Conservation (phyloP, 2,113 vertebrate genomes). For the Todiramphus saurophagus region DNA sequence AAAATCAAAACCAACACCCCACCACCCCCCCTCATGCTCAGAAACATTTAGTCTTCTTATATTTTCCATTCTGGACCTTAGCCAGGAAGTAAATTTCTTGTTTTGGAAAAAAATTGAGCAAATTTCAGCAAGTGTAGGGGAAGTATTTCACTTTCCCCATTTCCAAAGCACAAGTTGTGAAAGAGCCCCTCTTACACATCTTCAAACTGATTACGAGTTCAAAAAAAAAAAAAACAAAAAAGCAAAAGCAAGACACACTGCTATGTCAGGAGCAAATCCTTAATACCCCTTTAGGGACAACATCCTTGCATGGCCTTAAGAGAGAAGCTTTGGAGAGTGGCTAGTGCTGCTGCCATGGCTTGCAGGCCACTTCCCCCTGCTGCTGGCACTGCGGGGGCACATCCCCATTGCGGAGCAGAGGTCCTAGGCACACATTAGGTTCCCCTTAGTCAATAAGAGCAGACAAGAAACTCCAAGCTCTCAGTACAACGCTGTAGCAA, state of each 20-base stretch:
- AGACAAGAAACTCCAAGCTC: not conserved
- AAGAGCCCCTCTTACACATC: not conserved
- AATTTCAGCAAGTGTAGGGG: not conserved
- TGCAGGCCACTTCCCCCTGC: not conserved
- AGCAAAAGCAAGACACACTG: not conserved
- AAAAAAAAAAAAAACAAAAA: not conserved
- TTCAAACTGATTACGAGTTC: not conserved
- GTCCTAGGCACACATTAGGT: not conserved
- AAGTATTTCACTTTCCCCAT: not conserved
- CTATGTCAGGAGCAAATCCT: not conserved
- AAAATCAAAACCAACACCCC: not conserved
- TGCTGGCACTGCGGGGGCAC: not conserved
- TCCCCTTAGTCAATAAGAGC: no score
- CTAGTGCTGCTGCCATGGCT: not conserved
- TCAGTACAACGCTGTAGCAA: not conserved
- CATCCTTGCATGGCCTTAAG: not conserved
- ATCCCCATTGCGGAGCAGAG: not conserved
- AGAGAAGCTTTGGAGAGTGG: not conserved
- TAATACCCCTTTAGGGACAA: not conserved
- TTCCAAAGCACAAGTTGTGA: not conserved
- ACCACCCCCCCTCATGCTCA: not conserved
- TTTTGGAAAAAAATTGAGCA: constrained; percentile 3
- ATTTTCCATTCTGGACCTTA: not conserved
- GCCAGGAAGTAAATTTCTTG: not conserved
- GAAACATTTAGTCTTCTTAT: not conserved